A percentile compares a stretch with the other conserved stretches of the same genome.
phyloP scores from a whole-genome alignment of 2,888 invertebrate genomes.

The Dicranocentrus wangi region DNA sequence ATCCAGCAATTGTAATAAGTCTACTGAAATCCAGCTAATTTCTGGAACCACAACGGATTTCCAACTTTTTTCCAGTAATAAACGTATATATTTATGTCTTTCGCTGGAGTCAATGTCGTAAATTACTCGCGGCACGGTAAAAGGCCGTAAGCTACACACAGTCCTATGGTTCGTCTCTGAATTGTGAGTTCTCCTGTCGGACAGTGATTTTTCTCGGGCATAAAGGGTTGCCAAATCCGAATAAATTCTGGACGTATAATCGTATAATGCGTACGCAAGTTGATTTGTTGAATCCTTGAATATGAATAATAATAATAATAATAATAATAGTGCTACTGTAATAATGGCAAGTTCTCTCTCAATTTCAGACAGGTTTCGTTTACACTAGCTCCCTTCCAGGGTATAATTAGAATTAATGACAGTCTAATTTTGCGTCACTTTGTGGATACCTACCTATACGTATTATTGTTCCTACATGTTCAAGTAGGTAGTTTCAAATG shows the following conservation, averaged over 20 bases:
- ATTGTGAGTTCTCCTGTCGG: too few species aligned
- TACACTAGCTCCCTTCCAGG: not conserved
- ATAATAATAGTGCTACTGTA: too few species aligned
- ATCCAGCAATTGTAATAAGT: slow-evolving; percentile 53
- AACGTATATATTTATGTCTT: not conserved
- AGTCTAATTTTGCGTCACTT: slow-evolving; percentile 56
- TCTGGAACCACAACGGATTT: not conserved
- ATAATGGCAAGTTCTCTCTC: not conserved
- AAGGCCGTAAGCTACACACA: too few species aligned
- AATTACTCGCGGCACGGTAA: slow-evolving; percentile 8
- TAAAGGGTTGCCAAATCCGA: too few species aligned
- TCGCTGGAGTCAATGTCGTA: slow-evolving; percentile 25
- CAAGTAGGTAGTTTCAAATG: too few species aligned
- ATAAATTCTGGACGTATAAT: too few species aligned
- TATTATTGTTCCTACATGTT: not conserved
- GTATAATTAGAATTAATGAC: slow-evolving; percentile 61
- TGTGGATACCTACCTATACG: not conserved
- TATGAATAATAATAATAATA: too few species aligned
- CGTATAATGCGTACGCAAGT: too few species aligned
- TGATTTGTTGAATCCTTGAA: too few species aligned
- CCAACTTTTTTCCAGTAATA: not conserved
- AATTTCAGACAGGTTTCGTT: slow-evolving; percentile 39
- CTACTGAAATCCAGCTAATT: not conserved
- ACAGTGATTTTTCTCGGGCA: too few species aligned
- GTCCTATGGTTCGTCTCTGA: not conserved